Base-by-base conservation (phyloP, 1,140 invertebrate species). In the Asobara japonica region DNA sequence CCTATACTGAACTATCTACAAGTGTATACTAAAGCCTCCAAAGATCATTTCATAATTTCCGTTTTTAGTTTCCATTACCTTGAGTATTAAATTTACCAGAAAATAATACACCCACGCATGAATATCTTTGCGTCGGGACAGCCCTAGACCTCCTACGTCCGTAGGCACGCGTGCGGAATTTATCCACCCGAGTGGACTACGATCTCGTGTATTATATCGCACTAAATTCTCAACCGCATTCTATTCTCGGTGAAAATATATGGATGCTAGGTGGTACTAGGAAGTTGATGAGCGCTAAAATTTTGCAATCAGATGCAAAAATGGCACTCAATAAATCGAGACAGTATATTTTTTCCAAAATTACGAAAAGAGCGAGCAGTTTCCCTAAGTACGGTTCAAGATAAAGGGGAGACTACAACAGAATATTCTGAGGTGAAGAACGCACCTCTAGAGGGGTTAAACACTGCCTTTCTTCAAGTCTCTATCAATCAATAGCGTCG, bases 21-120 rank as follows among this genome's bases (percentile, higher is more conserved):
- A 18, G 27, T 51, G 6, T 64, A 31, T 33, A 18, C 48, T 62
- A 66, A 61, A 65, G 65, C n/a, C n/a, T n/a, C n/a, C n/a, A 56
- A 65, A 67, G 51, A 68, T 33, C 78, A 75, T 77, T 78, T 78
- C 73, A 74, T 76, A 80, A 78, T 80, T 76, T 76, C 75, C 74
- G 79, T 16, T 16, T 45, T 45, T 45, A 13, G 77, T 80, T 75
- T 74, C 76, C 78, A 80, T 79, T 72, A 77, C 69, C 65, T n/a
- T 74, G 74, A 72, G 51, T 25, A 75, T 78, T 79, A 74, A 69
- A 80, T 79, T 79, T 75, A 77, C 76, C 76, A 45, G 56, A 69
- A 48, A 73, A 75, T 79, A 79, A 79, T 76, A 77, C 68, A 76
- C 79, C 79, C 74, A 80, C 77, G 74, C 70, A 71, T 31, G 25